Evolutionary conservation across 2,888 invertebrate genomes (phyloP), one percentile per base, ranked within the genome.

Genomic region (Petrolisthes manimaculis): DNA sequence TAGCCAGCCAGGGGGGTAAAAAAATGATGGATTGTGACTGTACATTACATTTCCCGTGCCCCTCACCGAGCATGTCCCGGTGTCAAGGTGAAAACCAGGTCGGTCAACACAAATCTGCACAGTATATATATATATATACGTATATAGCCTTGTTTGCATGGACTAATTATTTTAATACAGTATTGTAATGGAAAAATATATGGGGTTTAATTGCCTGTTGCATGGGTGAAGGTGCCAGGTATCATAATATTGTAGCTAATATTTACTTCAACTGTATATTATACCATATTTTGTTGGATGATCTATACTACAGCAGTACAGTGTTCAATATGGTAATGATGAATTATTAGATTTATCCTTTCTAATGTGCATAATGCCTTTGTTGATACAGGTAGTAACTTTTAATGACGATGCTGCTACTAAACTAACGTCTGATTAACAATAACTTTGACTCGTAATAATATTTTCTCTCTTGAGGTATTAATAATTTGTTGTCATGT

Each of bases 211-310:
- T 54, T 80, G 80, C 56, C 78, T 80, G 80, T 56, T 80, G 80
- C 80, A 80, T 80, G 80, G 80, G 80, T 80, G 80, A 24, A 56
- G 80, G 80, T 80, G 14, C 56, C 80, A 80, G 80, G 18, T 80
- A n/a, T 24, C 56, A 56, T 80, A 80, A 80, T 80, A 80, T 80
- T 80, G 55, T 80, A 56, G 80, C 24, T 21, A 9, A 18, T 56
- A 6, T 61, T 12, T 61, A 74, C n/a, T 1, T 24, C 8, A 74
- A 21, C 8, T 3, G 24, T 74, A 18, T n/a, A 6, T 6, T 12
- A 74, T 24, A n/a, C 24, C 24, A 74, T n/a, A 74, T 8, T 18
- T 9, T n/a, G 24, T 21, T 18, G n/a, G 9, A 74, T 18, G n/a
- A n/a, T 14, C 67, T n/a, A 37, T 37, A 37, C 37, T 37, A 37